Evolutionary conservation across 2,113 vertebrate species (phyloP).

Genomic region (Mus pahari): DNA sequence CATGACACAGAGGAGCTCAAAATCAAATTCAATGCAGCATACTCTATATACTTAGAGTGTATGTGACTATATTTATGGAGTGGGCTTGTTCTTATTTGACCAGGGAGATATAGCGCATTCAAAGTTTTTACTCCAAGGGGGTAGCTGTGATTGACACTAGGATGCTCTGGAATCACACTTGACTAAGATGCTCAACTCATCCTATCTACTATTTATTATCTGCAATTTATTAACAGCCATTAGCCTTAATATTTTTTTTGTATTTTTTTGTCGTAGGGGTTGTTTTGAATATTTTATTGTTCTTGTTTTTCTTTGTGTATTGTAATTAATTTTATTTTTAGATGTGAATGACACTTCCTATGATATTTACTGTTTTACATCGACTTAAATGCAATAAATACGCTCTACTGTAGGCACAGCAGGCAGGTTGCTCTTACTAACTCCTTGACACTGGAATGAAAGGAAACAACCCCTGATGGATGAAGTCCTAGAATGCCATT

Average conservation of each 20-base stretch:
- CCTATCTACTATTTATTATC: not conserved
- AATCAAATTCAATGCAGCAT: not conserved
- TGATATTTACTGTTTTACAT: not conserved
- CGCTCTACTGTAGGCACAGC: not conserved
- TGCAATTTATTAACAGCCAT: not conserved
- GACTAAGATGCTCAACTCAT: conserved; percentile 41
- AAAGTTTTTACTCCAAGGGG: conserved; percentile 61
- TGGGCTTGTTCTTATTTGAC: conserved; percentile 52
- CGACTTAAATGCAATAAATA: not conserved
- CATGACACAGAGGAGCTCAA: conserved; percentile 15
- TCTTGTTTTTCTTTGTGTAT: not conserved
- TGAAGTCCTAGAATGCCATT: not conserved
- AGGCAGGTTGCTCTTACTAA: not conserved
- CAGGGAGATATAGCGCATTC: conserved; percentile 53
- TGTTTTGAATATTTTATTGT: conserved; percentile 29
- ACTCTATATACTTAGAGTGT: conserved; percentile 17
- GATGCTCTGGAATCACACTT: conserved; percentile 41
- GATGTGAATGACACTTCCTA: not conserved
- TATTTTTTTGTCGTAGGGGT: not conserved
- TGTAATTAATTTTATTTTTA: not conserved
- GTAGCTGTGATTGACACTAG: conserved; percentile 68
- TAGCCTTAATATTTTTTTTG: not conserved
- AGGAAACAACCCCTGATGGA: not conserved
- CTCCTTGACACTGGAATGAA: not conserved
- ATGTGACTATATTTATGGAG: conserved; percentile 68